Evolutionary conservation across 1,140 invertebrate genomes (phyloP).

Genomic region (Bombus waltoni): DNA sequence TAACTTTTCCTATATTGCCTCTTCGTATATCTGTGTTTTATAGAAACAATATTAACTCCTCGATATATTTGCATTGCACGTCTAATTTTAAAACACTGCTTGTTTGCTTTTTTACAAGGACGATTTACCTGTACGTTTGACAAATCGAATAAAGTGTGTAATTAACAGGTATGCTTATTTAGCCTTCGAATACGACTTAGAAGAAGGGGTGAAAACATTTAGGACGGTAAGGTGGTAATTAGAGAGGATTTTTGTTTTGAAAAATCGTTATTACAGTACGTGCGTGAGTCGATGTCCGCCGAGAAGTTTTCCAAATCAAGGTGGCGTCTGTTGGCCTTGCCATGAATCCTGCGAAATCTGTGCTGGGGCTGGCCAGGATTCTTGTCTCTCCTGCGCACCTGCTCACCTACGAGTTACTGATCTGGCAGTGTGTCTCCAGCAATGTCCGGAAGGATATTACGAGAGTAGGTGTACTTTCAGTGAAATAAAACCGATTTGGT

Average conservation of each 20-base stretch:
- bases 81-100: background rate
- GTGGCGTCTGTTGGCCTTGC: conserved; percentile 90
- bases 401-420: conserved; percentile 90
- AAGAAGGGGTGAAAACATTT: background rate
- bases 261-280: conserved; percentile 82
- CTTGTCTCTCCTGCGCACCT: conserved; percentile 91
- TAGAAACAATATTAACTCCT: background rate
- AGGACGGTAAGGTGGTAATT: conserved; percentile 12
- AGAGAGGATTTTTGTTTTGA: background rate
- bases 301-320: conserved; percentile 90
- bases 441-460: conserved; percentile 93
- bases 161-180: background rate
- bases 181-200: background rate
- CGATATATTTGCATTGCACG: background rate
- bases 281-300: conserved; percentile 92
- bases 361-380: conserved; percentile 91
- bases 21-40: too few relatives aligned
- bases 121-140: background rate
- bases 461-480: conserved; percentile 85
- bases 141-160: background rate
- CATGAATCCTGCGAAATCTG: conserved; percentile 93
- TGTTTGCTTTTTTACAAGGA: too few relatives aligned
- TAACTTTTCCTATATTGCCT: background rate
- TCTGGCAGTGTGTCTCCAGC: conserved; percentile 90
- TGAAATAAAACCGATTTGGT: background rate